phyloP scores from a whole-genome alignment of 2,797 vertebrate genomes.

The Notolabrus celidotus region DNA sequence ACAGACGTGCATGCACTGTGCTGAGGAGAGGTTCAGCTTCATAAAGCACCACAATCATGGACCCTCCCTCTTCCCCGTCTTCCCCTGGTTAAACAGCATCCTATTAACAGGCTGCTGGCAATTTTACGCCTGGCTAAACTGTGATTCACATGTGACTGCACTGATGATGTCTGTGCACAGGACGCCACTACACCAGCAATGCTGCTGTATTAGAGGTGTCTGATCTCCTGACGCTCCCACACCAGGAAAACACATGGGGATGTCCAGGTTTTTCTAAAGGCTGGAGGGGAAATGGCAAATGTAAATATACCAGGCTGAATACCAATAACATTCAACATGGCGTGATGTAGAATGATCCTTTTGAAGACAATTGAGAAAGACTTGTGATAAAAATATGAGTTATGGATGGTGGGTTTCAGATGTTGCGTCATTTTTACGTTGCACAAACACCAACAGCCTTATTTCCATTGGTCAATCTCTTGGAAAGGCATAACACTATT shows the following conservation, averaged over 20 bases:
- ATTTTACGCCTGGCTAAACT: conserved; percentile 75
- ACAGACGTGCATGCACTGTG: not conserved
- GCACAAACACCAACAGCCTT: too few relatives aligned
- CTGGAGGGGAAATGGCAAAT: not conserved
- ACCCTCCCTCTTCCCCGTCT: conserved; percentile 28
- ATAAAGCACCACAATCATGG: conserved; percentile 9
- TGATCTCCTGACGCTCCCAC: conserved; percentile 10
- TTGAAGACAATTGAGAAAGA: too few relatives aligned
- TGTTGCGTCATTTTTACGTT: too few relatives aligned
- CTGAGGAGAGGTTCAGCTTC: conserved; percentile 24
- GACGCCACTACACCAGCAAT: conserved; percentile 27
- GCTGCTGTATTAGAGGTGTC: conserved; percentile 7
- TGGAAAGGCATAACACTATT: too few relatives aligned
- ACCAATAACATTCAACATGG: not conserved
- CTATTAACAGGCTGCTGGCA: conserved; percentile 66
- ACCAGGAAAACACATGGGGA: conserved; percentile 8
- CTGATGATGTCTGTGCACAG: conserved; percentile 51
- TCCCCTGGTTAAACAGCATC: conserved; percentile 67
- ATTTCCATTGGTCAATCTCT: too few relatives aligned
- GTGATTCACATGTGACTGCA: conserved; percentile 65
- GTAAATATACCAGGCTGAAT: not conserved
- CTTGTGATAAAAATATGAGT: too few relatives aligned
- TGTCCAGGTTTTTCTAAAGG: conserved; percentile 4
- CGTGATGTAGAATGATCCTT: too few relatives aligned
- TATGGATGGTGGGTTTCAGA: too few relatives aligned